Conservation (phyloP, 1,140 invertebrate genomes). For the Nephila pilipes region DNA sequence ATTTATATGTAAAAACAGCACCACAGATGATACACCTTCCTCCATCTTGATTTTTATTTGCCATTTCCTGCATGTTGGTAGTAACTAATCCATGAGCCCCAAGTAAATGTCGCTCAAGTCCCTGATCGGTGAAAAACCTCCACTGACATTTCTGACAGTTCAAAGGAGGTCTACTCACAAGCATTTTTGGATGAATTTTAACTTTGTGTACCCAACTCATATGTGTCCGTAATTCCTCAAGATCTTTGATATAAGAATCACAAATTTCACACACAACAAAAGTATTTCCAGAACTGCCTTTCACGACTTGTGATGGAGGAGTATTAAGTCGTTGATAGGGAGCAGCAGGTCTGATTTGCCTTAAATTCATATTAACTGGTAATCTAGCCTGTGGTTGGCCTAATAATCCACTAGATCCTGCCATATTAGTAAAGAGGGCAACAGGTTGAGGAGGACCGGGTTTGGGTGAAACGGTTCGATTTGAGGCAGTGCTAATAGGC, state of each 20-base stretch:
- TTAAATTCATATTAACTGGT: constrained; percentile 46
- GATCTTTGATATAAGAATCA: constrained; percentile 96
- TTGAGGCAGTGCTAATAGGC: constrained; percentile 54
- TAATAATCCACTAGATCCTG: constrained; percentile 38
- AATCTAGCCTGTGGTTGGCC: constrained; percentile 46
- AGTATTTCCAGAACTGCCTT: constrained; percentile 69
- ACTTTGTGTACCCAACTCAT: constrained; percentile 98
- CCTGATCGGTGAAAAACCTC: constrained; percentile 91
- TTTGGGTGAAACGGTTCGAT: constrained; percentile 49
- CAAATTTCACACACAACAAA: constrained; percentile 97
- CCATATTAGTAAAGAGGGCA: constrained; percentile 70
- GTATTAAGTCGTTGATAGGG: constrained; percentile 63
- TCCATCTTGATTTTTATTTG: constrained; percentile 96
- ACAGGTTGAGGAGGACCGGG: constrained; percentile 67
- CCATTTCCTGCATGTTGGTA: constrained; percentile 96
- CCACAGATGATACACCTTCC: constrained; percentile 96
- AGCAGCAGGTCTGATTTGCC: constrained; percentile 14
- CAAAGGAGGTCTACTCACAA: constrained; percentile 94
- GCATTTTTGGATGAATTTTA: constrained; percentile 98
- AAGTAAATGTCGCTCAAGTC: constrained; percentile 94
- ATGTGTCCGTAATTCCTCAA: constrained; percentile 94
- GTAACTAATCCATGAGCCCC: constrained; percentile 96
- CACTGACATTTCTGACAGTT: constrained; percentile 98
- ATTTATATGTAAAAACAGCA: constrained; percentile 95
- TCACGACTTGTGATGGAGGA: constrained; percentile 70